Evolutionary conservation across 2,113 vertebrate genomes (phyloP).

Genomic region (rat (Rattus norvegicus)): DNA sequence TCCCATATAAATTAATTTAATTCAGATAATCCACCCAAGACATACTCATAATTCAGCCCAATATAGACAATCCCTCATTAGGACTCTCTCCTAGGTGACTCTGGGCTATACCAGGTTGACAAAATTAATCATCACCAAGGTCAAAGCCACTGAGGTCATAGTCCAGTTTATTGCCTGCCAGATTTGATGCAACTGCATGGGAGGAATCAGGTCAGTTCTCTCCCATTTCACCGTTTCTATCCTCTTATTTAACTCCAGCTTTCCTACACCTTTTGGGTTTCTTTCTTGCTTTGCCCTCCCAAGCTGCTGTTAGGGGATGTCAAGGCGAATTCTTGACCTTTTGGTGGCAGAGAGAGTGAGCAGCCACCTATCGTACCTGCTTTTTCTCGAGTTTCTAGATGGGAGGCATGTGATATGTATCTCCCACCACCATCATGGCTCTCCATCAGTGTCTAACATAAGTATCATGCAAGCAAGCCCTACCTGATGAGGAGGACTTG

Average conservation of each 20-base stretch:
- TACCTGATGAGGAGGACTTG: accelerated
- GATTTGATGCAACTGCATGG: neutral
- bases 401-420: conserved; percentile 24
- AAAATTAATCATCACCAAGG: neutral
- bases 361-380: neutral
- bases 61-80: neutral
- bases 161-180: neutral
- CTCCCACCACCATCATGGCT: neutral
- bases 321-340: neutral
- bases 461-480: neutral
- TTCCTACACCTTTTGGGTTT: neutral
- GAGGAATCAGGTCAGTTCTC: conserved; percentile 16
- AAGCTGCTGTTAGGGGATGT: conserved; percentile 66
- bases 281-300: neutral
- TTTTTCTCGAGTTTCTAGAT: conserved; percentile 57
- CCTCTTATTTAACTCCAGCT: neutral
- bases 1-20: neutral
- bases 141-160: neutral
- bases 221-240: conserved; percentile 28
- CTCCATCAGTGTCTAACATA: neutral
- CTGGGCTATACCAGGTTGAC: too few species aligned
- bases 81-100: neutral
- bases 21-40: neutral
- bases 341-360: neutral
- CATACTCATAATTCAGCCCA: neutral